Evolutionary conservation across 2,113 vertebrate species (phyloP).

Genomic region (Malurus elegans): DNA sequence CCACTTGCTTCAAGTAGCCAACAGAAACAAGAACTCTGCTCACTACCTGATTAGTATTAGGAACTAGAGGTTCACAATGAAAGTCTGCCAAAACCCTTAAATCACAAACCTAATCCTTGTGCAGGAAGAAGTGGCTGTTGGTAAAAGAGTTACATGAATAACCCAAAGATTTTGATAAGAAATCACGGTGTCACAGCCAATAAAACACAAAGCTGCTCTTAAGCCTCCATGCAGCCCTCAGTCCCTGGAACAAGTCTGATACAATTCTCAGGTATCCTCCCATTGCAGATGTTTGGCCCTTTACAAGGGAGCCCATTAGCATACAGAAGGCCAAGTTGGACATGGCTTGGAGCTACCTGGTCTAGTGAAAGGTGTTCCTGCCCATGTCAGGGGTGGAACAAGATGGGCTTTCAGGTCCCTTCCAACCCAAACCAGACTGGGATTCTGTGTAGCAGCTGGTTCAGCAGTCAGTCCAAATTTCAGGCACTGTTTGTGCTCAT

Average conservation of each 20-base stretch:
- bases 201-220: neutral
- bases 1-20: neutral
- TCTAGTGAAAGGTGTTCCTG: neutral
- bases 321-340: fast-evolving
- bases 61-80: neutral
- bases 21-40: neutral
- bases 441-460: neutral
- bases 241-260: neutral
- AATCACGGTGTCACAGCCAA: fast-evolving
- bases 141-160: neutral
- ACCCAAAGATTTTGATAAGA: neutral
- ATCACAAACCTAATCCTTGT: neutral
- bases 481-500: fast-evolving
- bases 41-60: neutral
- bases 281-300: neutral
- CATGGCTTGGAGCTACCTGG: neutral
- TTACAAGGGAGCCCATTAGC: neutral
- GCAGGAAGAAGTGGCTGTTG: neutral
- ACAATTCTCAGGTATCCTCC: neutral
- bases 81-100: neutral
- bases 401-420: neutral
- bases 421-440: neutral
- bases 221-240: neutral
- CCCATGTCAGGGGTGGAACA: fast-evolving
- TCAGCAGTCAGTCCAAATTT: neutral